Evolutionary conservation across 2,797 vertebrate genomes (phyloP).

Genomic region (Myotis planiceps): DNA sequence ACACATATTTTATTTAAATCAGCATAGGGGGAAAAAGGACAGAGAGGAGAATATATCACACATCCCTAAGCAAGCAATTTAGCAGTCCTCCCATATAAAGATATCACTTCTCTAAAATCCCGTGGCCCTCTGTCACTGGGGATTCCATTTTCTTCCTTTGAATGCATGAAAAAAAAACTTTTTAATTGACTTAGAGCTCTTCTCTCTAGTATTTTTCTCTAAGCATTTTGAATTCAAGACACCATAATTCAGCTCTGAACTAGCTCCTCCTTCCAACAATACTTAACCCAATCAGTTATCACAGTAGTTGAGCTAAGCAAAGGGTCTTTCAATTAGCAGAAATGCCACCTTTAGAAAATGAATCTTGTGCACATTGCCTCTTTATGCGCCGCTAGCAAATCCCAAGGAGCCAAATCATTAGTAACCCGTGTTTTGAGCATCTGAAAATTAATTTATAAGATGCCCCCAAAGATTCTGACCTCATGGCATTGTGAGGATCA

Average conservation of each 20-base stretch:
- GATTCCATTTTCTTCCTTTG: not conserved
- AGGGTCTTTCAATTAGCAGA: not conserved
- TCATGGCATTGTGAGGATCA: not conserved
- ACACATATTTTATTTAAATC: conserved; percentile 18
- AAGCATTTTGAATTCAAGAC: not conserved
- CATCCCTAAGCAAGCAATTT: conserved; percentile 1
- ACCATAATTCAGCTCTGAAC: not conserved
- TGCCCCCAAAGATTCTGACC: not conserved
- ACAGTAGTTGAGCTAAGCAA: not conserved
- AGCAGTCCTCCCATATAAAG: not conserved
- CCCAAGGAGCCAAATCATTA: not conserved
- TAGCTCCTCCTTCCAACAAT: not conserved
- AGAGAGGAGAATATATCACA: not conserved
- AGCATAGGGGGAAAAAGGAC: not conserved
- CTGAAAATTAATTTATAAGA: not conserved
- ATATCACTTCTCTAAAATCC: not conserved
- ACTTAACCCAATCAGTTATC: not conserved
- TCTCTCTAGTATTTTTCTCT: not conserved
- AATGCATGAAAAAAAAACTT: not conserved
- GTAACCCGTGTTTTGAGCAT: conserved; percentile 13
- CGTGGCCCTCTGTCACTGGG: not conserved
- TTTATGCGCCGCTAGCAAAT: conserved; percentile 9
- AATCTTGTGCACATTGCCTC: not conserved
- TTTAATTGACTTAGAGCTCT: not conserved
- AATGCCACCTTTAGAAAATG: not conserved